phyloP scores from a whole-genome alignment of 2,113 vertebrate species.

The mouse (Mus musculus) region DNA sequence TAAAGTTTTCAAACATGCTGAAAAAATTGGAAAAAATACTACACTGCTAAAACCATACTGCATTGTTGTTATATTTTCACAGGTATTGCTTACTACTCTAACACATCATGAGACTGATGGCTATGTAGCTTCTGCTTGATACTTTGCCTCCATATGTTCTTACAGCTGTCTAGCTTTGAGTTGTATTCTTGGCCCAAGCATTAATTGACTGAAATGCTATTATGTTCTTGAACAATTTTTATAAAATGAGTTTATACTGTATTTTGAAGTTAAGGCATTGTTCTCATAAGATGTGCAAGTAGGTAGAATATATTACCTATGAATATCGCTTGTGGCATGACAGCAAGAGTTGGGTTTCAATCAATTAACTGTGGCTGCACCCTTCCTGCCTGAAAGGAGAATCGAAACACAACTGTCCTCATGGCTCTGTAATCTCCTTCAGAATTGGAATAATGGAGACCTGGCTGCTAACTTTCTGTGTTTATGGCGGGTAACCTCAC shows the following conservation, averaged over 20 bases:
- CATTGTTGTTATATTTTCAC: neutral
- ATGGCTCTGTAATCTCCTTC: neutral
- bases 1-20: neutral
- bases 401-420: no score
- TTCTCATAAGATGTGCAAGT: neutral
- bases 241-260: neutral
- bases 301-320: neutral
- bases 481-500: neutral
- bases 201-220: neutral
- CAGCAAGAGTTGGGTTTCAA: neutral
- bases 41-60: no score
- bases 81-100: neutral
- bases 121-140: neutral
- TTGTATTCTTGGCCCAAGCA: neutral
- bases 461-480: accelerated
- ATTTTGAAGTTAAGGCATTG: neutral
- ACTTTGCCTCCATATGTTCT: accelerated
- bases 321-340: neutral
- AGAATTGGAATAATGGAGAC: neutral
- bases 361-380: neutral
- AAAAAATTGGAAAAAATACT: neutral
- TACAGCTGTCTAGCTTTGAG: neutral
- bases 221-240: slow-evolving; percentile 34
- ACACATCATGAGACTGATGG: neutral
- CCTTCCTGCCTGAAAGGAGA: neutral